Percentiles rank a stretch among this genome's conserved stretches.
These are phyloP conservation scores for Mohoua ochrocephala DNA, from an alignment of 2,113 vertebrate species.

Conservation along the genomic window DNA sequence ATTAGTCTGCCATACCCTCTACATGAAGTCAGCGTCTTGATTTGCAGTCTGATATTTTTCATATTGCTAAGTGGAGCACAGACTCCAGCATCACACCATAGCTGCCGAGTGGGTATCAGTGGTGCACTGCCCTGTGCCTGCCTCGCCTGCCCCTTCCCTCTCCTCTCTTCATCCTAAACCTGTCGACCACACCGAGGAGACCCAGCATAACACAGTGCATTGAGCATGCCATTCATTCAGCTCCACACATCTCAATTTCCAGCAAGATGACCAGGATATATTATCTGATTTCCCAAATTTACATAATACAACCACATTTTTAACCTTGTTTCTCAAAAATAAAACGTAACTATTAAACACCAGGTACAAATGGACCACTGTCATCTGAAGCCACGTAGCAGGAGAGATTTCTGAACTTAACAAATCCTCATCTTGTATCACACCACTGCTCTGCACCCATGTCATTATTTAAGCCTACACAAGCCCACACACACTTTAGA, in stretches of 20 bases:
- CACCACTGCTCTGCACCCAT: background rate
- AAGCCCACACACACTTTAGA: background rate
- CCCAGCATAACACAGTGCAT: rapidly evolving
- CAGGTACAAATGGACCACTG: background rate
- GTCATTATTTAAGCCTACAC: background rate
- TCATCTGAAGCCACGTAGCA: background rate
- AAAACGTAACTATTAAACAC: background rate
- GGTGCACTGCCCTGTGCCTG: background rate
- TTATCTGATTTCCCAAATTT: background rate
- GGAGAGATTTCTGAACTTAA: background rate
- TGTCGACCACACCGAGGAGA: background rate
- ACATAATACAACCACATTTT: background rate
- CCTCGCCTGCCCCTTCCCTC: background rate
- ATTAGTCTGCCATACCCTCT: constrained; percentile 54
- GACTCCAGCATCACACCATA: background rate
- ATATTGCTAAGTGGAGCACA: background rate
- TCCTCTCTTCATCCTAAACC: background rate
- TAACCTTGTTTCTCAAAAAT: background rate
- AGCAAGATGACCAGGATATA: background rate
- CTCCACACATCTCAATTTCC: background rate
- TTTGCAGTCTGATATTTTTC: constrained; percentile 49
- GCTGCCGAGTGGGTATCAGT: background rate
- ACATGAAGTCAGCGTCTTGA: constrained; percentile 62
- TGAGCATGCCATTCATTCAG: background rate
- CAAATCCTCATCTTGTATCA: background rate